Evolutionary conservation across 2,797 vertebrate species (phyloP).

Genomic region (Babyrousa celebensis): DNA sequence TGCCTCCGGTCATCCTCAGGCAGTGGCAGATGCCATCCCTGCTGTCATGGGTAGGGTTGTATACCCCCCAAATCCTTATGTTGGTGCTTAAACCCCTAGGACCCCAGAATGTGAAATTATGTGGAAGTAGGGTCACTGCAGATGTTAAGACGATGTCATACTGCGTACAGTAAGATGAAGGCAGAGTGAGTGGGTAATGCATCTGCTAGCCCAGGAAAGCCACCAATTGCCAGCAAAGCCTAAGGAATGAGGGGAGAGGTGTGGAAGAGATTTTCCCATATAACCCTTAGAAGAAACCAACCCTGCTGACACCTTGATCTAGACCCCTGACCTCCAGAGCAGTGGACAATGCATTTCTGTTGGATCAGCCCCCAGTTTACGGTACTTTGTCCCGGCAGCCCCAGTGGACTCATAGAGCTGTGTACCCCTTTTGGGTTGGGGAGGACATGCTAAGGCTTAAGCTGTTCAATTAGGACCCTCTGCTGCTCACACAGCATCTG

Average conservation of each 20-base stretch:
- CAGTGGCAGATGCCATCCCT: not conserved
- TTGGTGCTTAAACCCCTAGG: not conserved
- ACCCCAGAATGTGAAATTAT: not conserved
- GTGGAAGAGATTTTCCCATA: not conserved
- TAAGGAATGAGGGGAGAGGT: not conserved
- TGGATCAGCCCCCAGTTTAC: not conserved
- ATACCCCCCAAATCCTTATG: not conserved
- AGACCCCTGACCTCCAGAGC: not conserved
- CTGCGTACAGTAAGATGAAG: not conserved
- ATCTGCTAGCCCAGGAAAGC: not conserved
- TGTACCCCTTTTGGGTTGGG: too few species aligned
- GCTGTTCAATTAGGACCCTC: not conserved
- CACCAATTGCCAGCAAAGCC: not conserved
- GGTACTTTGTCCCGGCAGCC: not conserved
- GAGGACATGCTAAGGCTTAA: not conserved
- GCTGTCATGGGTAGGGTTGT: not conserved
- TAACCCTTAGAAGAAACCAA: not conserved
- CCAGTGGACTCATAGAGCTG: not conserved
- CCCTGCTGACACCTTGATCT: not conserved
- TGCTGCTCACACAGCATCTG: not conserved
- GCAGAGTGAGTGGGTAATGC: not conserved
- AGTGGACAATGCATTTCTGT: not conserved
- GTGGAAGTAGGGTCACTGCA: not conserved
- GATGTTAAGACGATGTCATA: not conserved
- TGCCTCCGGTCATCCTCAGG: not conserved